phyloP scores from a whole-genome alignment of 2,888 invertebrate genomes.

The Leptinotarsa peninsularis region DNA sequence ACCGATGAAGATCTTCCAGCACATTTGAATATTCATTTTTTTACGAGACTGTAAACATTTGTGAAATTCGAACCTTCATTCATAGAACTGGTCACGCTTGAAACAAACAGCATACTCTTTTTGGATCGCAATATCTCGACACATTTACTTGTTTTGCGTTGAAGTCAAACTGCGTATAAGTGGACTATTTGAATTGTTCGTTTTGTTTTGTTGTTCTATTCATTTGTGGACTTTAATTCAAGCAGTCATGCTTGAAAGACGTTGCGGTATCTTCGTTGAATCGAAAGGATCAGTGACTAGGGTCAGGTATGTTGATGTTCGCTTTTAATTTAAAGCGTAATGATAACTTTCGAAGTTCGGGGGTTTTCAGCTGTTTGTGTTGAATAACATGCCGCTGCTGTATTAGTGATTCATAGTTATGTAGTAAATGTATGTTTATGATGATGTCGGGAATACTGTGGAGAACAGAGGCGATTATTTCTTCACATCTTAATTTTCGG shows the following conservation, averaged over 20 bases:
- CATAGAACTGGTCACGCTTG: background rate
- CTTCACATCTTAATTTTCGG: too few relatives aligned
- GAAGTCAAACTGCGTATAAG: constrained; percentile 20
- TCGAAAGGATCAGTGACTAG: constrained; percentile 27
- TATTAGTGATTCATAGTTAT: too few relatives aligned
- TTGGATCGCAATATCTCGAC: background rate
- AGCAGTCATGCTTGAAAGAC: constrained; percentile 9
- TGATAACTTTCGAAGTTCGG: too few relatives aligned
- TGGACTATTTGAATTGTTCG: constrained; percentile 15
- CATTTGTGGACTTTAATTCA: constrained; percentile 19
- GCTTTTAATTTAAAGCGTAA: too few relatives aligned
- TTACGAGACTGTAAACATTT: background rate
- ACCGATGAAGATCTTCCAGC: too few relatives aligned
- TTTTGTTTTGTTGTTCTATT: constrained; percentile 29
- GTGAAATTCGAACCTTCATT: background rate
- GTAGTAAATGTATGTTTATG: too few relatives aligned
- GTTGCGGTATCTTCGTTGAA: constrained; percentile 32
- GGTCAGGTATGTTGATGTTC: constrained; percentile 20
- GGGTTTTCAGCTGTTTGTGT: too few relatives aligned
- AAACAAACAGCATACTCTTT: constrained; percentile 6
- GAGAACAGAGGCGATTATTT: too few relatives aligned
- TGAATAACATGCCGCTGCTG: too few relatives aligned
- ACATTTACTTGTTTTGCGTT: constrained; percentile 18
- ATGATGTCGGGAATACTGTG: too few relatives aligned
- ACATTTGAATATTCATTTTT: background rate